Evolutionary conservation across 1,140 invertebrate genomes (phyloP).

Genomic region (Caenorhabditis latens): DNA sequence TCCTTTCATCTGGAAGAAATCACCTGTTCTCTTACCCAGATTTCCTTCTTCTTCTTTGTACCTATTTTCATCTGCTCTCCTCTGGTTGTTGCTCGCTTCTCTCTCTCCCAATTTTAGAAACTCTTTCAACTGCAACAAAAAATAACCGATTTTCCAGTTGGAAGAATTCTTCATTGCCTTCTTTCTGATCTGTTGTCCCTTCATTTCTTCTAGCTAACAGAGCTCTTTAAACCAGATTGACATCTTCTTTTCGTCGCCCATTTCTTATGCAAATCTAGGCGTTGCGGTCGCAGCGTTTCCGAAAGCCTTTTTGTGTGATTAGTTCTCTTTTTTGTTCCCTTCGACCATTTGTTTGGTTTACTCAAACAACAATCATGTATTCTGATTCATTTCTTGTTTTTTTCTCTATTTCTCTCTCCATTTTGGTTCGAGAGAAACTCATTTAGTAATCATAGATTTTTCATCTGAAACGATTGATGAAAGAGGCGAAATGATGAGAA

Average conservation of each 20-base stretch:
- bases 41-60: constrained; percentile 7
- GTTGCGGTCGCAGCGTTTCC: neutral
- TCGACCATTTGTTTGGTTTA: neutral
- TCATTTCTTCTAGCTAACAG: neutral
- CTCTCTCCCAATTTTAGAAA: neutral
- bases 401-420: neutral
- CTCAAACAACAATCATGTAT: neutral
- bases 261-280: constrained; percentile 33
- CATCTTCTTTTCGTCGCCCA: constrained; percentile 43
- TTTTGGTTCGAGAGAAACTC: neutral
- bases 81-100: neutral
- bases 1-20: too few relatives aligned
- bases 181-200: neutral
- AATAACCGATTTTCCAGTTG: constrained; percentile 4
- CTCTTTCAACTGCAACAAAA: neutral
- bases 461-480: too few relatives aligned
- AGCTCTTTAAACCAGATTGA: constrained; percentile 33
- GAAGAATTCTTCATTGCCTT: neutral
- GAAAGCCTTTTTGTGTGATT: constrained; percentile 45
- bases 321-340: constrained; percentile 3
- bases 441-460: too few relatives aligned
- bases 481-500: too few relatives aligned
- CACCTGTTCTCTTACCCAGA: too few relatives aligned
- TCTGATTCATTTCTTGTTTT: neutral
- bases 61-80: constrained; percentile 5